phyloP scores from a whole-genome alignment of 1,140 invertebrate genomes.

The Penaeus indicus region DNA sequence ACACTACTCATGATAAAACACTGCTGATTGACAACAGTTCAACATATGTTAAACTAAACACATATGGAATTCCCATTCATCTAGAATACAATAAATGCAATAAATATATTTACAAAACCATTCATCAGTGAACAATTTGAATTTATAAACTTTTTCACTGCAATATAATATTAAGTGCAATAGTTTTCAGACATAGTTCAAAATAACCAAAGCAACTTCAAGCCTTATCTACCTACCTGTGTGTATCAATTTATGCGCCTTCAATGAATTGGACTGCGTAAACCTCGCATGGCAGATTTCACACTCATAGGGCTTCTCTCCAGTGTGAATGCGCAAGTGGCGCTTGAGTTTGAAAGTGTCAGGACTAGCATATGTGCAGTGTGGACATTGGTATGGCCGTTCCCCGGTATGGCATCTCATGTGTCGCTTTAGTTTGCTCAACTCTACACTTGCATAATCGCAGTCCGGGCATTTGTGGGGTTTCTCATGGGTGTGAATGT shows the following conservation, averaged over 20 bases:
- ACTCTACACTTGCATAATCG: slow-evolving; percentile 94
- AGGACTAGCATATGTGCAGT: slow-evolving; percentile 97
- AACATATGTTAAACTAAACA: too few species aligned
- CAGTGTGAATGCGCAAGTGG: slow-evolving; percentile 77
- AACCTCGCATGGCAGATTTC: slow-evolving; percentile 82
- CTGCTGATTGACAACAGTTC: too few species aligned
- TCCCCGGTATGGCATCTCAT: slow-evolving; percentile 90
- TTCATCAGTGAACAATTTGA: too few species aligned
- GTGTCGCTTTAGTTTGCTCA: slow-evolving; percentile 92
- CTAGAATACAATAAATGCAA: too few species aligned
- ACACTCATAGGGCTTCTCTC: slow-evolving; percentile 78
- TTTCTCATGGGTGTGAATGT: slow-evolving; percentile 94
- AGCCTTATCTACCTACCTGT: slow-evolving; percentile 77
- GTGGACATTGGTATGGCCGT: slow-evolving; percentile 82
- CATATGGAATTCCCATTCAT: too few species aligned
- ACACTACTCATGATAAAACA: too few species aligned
- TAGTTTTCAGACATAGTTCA: too few species aligned
- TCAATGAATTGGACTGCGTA: slow-evolving; percentile 95
- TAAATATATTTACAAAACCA: too few species aligned
- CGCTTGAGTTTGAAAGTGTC: slow-evolving; percentile 94
- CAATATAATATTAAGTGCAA: too few species aligned
- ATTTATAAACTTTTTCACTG: too few species aligned
- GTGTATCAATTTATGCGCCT: slow-evolving; percentile 94
- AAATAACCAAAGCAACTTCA: neutral
- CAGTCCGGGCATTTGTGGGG: slow-evolving; percentile 95